Conservation (phyloP, 2,797 vertebrate genomes). For the Uromys caudimaculatus region DNA sequence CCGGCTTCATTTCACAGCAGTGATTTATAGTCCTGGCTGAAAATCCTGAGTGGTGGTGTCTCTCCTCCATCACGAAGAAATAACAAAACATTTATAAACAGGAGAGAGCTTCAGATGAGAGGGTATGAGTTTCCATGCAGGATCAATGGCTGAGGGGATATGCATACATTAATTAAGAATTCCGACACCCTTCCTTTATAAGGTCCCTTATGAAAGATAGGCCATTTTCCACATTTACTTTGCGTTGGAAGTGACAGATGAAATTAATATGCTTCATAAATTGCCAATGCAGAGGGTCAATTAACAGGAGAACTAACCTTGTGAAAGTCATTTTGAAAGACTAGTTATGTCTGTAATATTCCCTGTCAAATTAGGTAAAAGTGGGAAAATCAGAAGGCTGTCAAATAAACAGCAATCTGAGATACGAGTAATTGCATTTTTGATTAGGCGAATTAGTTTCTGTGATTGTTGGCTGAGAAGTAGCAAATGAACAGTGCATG, state of each 20-base stretch:
- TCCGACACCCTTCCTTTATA: conserved; percentile 85
- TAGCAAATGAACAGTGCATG: conserved; percentile 58
- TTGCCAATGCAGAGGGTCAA: conserved; percentile 90
- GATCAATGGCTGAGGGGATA: conserved; percentile 79
- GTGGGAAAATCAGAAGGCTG: conserved; percentile 88
- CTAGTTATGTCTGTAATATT: conserved; percentile 87
- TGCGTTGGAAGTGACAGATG: conserved; percentile 88
- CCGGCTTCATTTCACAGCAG: conserved; percentile 54
- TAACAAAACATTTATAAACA: conserved; percentile 73
- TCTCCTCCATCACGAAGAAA: conserved; percentile 74
- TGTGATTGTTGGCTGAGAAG: conserved; percentile 80
- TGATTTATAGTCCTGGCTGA: conserved; percentile 78
- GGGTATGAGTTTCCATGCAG: conserved; percentile 63
- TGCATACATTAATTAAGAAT: conserved; percentile 87
- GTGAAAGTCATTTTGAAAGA: conserved; percentile 89
- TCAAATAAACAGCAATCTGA: conserved; percentile 86
- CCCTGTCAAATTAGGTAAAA: conserved; percentile 89
- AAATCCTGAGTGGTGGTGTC: conserved; percentile 62
- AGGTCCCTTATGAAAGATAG: conserved; percentile 86
- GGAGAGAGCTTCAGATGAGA: conserved; percentile 70
- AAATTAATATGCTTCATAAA: conserved; percentile 92
- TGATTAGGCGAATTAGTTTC: conserved; percentile 87
- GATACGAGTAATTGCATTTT: conserved; percentile 88
- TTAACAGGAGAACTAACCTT: conserved; percentile 90
- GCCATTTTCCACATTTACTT: conserved; percentile 88